Evolutionary conservation across 2,113 vertebrate species (phyloP).

Genomic region (Typhlomys cinereus): DNA sequence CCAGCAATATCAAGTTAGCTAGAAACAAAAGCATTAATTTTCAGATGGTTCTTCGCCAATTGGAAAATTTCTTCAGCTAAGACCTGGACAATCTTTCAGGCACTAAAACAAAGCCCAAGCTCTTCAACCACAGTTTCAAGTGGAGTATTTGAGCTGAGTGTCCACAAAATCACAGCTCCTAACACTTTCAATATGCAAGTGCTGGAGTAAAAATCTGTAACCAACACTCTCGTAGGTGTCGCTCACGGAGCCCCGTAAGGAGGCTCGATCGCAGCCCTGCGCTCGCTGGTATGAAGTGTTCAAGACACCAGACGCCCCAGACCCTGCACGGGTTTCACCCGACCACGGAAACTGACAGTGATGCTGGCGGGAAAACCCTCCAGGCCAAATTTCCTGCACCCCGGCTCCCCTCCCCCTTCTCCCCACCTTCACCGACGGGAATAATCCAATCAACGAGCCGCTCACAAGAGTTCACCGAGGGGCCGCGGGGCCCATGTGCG

Average conservation of each 20-base stretch:
- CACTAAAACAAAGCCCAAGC: not conserved
- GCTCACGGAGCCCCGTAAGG: no score
- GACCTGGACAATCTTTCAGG: not conserved
- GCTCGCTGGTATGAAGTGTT: no score
- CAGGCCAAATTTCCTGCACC: conserved; percentile 10
- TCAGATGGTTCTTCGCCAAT: not conserved
- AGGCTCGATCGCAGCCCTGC: no score
- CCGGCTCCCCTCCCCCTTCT: conserved; percentile 3
- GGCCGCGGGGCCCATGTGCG: not conserved
- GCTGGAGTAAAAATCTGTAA: not conserved
- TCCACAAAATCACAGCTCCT: not conserved
- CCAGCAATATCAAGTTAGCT: not conserved
- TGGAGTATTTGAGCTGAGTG: not conserved
- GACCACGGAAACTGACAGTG: conserved; percentile 51
- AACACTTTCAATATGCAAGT: not conserved
- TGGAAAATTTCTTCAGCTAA: not conserved
- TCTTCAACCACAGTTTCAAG: not conserved
- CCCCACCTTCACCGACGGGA: not conserved
- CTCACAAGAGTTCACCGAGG: not conserved
- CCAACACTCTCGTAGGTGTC: not conserved
- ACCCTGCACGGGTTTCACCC: not conserved
- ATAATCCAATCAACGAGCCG: not conserved
- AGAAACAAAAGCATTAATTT: not conserved
- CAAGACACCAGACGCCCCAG: not conserved
- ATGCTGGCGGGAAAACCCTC: conserved; percentile 69